These are phyloP conservation scores for Ibidorhyncha struthersii DNA, from an alignment of 2,113 vertebrate genomes.

Conservation along the genomic window DNA sequence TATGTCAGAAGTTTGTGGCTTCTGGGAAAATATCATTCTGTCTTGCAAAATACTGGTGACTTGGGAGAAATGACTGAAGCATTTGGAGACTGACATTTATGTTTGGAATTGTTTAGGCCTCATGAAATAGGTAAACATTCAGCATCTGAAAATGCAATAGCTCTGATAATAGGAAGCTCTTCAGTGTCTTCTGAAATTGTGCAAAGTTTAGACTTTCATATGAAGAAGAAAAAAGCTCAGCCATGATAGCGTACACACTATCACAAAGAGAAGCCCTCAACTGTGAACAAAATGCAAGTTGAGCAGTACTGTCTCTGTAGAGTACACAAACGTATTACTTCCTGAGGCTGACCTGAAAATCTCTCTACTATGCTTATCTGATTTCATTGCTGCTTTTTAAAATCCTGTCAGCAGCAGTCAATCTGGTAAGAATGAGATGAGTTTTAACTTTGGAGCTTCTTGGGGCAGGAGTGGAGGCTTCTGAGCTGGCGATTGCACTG, in stretches of 20 bases:
- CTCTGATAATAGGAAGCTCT: not conserved
- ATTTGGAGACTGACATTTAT: not conserved
- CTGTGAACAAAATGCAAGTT: not conserved
- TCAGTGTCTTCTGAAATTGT: not conserved
- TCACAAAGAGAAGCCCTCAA: not conserved
- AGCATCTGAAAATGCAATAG: not conserved
- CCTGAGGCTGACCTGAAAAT: not conserved
- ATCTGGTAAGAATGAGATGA: not conserved
- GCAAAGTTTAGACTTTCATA: rapidly evolving
- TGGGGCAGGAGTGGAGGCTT: not conserved
- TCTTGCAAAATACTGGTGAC: not conserved
- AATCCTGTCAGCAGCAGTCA: not conserved
- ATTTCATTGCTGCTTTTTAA: not conserved
- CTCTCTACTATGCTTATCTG: not conserved
- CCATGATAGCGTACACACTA: rapidly evolving
- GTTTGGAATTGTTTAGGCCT: not conserved
- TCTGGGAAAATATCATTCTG: not conserved
- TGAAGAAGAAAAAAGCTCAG: not conserved
- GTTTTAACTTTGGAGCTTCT: not conserved
- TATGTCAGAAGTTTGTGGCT: not conserved
- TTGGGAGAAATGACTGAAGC: not conserved
- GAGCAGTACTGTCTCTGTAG: not conserved
- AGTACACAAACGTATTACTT: not conserved
- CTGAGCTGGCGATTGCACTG: not conserved
- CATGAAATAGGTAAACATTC: not conserved